Conservation (phyloP, 1,140 invertebrate species). For the Mesaphorura yosii region DNA sequence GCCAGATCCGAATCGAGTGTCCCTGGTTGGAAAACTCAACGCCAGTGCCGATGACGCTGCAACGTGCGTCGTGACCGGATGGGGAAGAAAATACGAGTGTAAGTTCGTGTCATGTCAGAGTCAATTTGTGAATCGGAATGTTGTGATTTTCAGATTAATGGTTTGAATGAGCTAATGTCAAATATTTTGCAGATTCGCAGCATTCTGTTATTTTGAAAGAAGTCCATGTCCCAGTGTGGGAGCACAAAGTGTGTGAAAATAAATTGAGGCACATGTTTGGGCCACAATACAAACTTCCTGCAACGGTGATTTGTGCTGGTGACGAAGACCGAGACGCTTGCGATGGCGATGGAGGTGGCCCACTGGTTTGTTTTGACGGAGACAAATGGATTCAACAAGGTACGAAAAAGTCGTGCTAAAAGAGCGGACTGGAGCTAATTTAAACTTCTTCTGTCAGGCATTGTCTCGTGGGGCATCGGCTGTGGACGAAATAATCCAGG, state of each 20-base stretch:
- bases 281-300: conserved; percentile 37
- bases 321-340: conserved; percentile 41
- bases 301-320: conserved; percentile 44
- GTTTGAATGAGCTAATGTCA: background rate
- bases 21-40: too few relatives aligned
- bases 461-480: conserved; percentile 53
- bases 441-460: too few relatives aligned
- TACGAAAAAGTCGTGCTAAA: too few relatives aligned
- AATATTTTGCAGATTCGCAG: conserved; percentile 6
- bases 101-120: too few relatives aligned
- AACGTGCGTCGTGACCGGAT: conserved; percentile 47
- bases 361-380: conserved; percentile 47
- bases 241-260: conserved; percentile 36
- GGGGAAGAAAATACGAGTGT: conserved; percentile 43
- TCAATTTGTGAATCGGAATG: background rate
- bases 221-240: conserved; percentile 40
- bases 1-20: background rate
- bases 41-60: too few relatives aligned
- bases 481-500: conserved; percentile 49
- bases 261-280: conserved; percentile 39
- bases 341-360: conserved; percentile 56
- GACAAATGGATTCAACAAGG: conserved; percentile 43
- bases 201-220: conserved; percentile 42
- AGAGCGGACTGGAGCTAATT: too few relatives aligned
- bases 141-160: background rate